Conservation (phyloP, 2,797 vertebrate species). For the Protosalanx chinensis region DNA sequence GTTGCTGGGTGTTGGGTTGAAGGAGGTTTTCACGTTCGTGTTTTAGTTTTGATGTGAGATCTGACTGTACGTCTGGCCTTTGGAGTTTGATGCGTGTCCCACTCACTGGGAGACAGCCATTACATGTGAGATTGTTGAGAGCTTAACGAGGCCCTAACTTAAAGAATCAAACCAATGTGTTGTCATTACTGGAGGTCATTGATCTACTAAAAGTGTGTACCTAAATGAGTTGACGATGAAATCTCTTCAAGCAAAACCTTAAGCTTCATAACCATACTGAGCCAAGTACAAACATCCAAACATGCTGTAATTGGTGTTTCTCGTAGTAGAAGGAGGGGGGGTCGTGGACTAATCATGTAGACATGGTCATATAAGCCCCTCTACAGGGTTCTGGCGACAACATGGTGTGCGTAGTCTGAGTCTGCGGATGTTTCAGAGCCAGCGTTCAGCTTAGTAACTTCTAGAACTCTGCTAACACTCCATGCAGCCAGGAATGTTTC, state of each 20-base stretch:
- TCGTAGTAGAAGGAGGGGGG: background rate
- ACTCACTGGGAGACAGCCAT: background rate
- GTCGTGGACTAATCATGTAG: background rate
- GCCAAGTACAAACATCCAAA: background rate
- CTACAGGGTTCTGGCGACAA: background rate
- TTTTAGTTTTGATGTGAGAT: too few species aligned
- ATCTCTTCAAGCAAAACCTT: background rate
- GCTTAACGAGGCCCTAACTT: background rate
- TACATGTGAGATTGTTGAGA: background rate
- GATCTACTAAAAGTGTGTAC: background rate
- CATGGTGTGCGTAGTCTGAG: background rate
- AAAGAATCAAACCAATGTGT: too few species aligned
- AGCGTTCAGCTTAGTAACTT: slow-evolving; percentile 9
- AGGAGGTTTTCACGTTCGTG: background rate
- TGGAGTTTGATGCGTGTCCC: background rate
- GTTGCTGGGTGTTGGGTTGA: slow-evolving; percentile 10
- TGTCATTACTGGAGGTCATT: background rate
- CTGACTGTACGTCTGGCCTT: background rate
- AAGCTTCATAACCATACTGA: background rate
- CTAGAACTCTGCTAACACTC: background rate
- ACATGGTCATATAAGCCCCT: background rate
- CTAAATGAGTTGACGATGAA: background rate
- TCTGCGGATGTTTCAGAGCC: slow-evolving; percentile 13
- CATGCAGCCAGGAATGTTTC: slow-evolving; percentile 25
- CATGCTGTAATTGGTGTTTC: background rate